Evolutionary conservation across 2,113 vertebrate species (phyloP).

Genomic region (Syrmaticus mikado): DNA sequence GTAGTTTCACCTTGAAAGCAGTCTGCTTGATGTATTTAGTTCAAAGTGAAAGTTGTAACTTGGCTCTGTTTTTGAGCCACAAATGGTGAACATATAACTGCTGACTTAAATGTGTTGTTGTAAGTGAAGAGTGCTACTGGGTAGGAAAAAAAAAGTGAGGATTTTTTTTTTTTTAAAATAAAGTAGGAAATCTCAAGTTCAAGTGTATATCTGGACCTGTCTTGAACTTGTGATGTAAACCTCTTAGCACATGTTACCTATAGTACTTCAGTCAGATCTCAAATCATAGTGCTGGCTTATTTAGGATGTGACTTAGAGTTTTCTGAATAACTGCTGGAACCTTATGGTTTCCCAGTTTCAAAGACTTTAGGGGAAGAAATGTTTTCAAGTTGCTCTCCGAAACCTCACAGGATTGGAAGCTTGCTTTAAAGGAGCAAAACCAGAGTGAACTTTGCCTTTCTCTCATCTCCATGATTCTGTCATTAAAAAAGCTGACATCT

Average conservation of each 20-base stretch:
- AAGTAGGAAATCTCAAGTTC: background rate
- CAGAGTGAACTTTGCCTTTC: constrained; percentile 8
- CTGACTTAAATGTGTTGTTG: background rate
- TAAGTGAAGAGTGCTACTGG: background rate
- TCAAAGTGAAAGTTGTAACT: background rate
- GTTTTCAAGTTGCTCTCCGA: background rate
- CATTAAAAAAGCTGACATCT: constrained; percentile 11
- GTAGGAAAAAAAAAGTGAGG: background rate
- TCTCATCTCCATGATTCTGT: background rate
- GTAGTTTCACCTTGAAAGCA: background rate
- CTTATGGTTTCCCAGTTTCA: background rate
- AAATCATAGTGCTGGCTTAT: background rate
- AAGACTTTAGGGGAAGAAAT: background rate
- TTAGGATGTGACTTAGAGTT: background rate
- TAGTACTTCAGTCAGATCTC: background rate
- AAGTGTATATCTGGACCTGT: background rate
- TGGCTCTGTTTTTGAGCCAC: background rate
- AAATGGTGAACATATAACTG: background rate
- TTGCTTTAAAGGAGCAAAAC: constrained; percentile 27
- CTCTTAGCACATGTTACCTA: background rate
- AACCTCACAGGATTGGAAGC: background rate
- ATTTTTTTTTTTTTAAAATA: background rate
- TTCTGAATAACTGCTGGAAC: background rate
- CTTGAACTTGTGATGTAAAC: background rate
- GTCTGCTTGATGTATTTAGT: background rate